These are phyloP conservation scores for Thomomys bottae DNA, from an alignment of 2,113 vertebrate genomes.

Conservation along the genomic window DNA sequence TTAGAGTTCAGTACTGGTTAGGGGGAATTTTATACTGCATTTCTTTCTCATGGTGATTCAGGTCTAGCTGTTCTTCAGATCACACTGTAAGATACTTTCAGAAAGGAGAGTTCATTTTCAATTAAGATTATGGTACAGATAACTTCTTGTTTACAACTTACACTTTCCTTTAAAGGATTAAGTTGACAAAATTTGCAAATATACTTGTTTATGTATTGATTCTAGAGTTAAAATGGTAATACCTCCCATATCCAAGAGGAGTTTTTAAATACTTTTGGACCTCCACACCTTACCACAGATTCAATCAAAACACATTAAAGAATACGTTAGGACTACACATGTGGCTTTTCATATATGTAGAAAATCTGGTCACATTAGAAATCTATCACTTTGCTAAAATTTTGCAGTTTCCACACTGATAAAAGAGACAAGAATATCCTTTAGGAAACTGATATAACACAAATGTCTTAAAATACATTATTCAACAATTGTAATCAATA, in stretches of 20 bases:
- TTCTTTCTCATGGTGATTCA: background rate
- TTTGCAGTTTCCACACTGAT: background rate
- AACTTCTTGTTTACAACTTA: constrained; percentile 35
- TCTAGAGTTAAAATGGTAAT: background rate
- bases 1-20: background rate
- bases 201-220: background rate
- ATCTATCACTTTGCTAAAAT: constrained; percentile 37
- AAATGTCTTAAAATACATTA: background rate
- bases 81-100: background rate
- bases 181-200: constrained; percentile 24
- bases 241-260: background rate
- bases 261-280: constrained; percentile 1
- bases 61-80: background rate
- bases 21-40: background rate
- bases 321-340: constrained; percentile 52
- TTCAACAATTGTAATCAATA: constrained; percentile 17
- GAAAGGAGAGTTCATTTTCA: background rate
- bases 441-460: constrained; percentile 25
- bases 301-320: constrained; percentile 34
- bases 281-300: background rate
- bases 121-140: background rate
- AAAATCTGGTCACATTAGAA: constrained; percentile 13
- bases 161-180: background rate
- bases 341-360: constrained; percentile 68
- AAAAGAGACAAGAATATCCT: constrained; percentile 45